phyloP scores from a whole-genome alignment of 2,888 invertebrate genomes.

The Leptinotarsa juncta region DNA sequence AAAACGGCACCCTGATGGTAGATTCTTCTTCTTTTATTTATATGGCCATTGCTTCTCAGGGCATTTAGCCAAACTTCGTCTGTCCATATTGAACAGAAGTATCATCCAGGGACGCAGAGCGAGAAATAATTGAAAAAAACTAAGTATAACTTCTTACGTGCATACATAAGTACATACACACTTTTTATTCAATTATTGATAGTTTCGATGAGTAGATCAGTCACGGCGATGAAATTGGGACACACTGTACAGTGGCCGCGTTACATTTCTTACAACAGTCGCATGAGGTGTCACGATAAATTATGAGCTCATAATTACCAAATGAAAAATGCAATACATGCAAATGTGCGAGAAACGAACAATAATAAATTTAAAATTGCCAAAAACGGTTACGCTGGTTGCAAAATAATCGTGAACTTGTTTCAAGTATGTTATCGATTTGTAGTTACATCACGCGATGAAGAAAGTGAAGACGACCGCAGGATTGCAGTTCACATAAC shows the following conservation, averaged over 20 bases:
- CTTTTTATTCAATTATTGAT: too few species aligned
- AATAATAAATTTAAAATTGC: slow-evolving; percentile 20
- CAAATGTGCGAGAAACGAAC: slow-evolving; percentile 7
- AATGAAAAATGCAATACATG: slow-evolving; percentile 16
- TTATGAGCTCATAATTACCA: slow-evolving; percentile 11
- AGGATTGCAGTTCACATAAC: slow-evolving; percentile 32
- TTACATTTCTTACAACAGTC: not conserved
- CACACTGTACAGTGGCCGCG: not conserved
- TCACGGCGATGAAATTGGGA: not conserved
- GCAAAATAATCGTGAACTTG: slow-evolving; percentile 21
- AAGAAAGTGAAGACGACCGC: slow-evolving; percentile 44
- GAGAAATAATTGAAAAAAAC: too few species aligned
- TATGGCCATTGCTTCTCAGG: too few species aligned
- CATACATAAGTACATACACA: too few species aligned
- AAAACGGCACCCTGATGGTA: too few species aligned
- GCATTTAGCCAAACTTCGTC: too few species aligned
- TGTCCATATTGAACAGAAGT: too few species aligned
- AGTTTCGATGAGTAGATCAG: too few species aligned
- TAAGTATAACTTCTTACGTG: too few species aligned
- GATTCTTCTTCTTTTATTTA: too few species aligned
- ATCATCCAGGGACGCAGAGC: too few species aligned
- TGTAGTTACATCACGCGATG: slow-evolving; percentile 25
- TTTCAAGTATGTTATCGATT: slow-evolving; percentile 22
- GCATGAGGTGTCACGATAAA: not conserved
- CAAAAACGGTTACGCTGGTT: slow-evolving; percentile 13